Conservation (phyloP, 2,797 vertebrate genomes). For the Ctenopoma kingsleyae region DNA sequence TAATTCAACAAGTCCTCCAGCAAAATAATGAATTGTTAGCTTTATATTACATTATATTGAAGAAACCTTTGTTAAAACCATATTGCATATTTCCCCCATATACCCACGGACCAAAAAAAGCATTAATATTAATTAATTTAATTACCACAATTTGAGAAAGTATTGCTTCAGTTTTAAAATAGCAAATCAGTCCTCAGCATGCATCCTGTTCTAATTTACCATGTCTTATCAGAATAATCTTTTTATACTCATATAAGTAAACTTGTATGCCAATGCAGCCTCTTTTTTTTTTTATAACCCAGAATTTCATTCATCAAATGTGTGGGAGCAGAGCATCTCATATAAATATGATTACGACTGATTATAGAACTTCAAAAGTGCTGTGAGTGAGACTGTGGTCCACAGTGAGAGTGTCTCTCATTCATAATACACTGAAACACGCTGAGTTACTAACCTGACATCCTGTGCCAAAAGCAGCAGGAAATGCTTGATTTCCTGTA, state of each 20-base stretch:
- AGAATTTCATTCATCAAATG: constrained; percentile 34
- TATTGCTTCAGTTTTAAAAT: not conserved
- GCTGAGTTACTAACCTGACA: constrained; percentile 72
- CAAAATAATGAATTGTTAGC: not conserved
- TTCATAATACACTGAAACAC: constrained; percentile 77
- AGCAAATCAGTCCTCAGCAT: constrained; percentile 10
- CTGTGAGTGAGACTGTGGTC: constrained; percentile 63
- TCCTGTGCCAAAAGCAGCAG: constrained; percentile 76
- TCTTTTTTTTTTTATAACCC: constrained; percentile 33
- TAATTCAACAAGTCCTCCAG: too few relatives aligned
- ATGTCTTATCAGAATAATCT: not conserved
- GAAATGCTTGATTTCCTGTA: constrained; percentile 81
- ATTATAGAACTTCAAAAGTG: constrained; percentile 61
- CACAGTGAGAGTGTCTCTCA: constrained; percentile 71
- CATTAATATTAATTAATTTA: not conserved
- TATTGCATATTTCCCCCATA: not conserved
- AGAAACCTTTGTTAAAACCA: not conserved
- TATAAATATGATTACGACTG: constrained; percentile 50
- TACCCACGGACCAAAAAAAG: not conserved
- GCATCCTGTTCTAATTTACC: constrained; percentile 1
- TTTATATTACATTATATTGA: not conserved
- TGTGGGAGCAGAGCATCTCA: constrained; percentile 41
- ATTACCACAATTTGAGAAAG: constrained; percentile 2
- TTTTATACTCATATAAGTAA: constrained; percentile 1
- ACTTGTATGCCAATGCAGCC: not conserved